Evolutionary conservation across 2,113 vertebrate species (phyloP).

Genomic region (Erythrocebus patas): DNA sequence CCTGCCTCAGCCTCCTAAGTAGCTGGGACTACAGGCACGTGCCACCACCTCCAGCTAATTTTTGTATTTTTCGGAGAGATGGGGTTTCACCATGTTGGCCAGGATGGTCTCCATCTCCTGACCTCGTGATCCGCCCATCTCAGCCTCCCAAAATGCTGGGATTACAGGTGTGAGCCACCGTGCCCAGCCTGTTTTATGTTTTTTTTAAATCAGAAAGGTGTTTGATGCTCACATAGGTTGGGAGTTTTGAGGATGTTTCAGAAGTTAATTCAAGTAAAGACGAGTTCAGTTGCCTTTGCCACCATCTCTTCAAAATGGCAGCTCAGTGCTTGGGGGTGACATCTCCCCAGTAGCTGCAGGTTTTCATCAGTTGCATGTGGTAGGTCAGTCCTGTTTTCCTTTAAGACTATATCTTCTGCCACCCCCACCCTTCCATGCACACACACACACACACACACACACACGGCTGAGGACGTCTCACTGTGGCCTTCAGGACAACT

Average conservation of each 20-base stretch:
- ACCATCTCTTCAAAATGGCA: not conserved
- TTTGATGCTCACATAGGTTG: not conserved
- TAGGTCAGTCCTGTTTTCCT: too few relatives aligned
- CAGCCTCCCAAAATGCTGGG: too few relatives aligned
- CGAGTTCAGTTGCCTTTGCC: not conserved
- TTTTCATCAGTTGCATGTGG: not conserved
- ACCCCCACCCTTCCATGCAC: too few relatives aligned
- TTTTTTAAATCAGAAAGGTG: not conserved
- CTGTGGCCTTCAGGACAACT: not conserved
- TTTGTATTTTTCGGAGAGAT: too few relatives aligned
- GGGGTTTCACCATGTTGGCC: too few relatives aligned
- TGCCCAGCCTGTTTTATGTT: accelerated
- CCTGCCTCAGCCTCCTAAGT: too few relatives aligned
- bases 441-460: too few relatives aligned
- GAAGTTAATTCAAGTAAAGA: not conserved
- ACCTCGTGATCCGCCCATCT: too few relatives aligned
- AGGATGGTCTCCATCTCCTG: too few relatives aligned
- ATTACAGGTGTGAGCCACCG: too few relatives aligned
- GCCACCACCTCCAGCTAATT: too few relatives aligned
- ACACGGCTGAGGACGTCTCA: not conserved
- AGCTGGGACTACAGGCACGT: too few relatives aligned
- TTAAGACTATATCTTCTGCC: not conserved
- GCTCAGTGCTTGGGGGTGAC: not conserved
- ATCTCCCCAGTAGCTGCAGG: not conserved
- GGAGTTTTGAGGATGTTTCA: not conserved